phyloP scores from a whole-genome alignment of 2,888 invertebrate species.

The Andrena bicolor region DNA sequence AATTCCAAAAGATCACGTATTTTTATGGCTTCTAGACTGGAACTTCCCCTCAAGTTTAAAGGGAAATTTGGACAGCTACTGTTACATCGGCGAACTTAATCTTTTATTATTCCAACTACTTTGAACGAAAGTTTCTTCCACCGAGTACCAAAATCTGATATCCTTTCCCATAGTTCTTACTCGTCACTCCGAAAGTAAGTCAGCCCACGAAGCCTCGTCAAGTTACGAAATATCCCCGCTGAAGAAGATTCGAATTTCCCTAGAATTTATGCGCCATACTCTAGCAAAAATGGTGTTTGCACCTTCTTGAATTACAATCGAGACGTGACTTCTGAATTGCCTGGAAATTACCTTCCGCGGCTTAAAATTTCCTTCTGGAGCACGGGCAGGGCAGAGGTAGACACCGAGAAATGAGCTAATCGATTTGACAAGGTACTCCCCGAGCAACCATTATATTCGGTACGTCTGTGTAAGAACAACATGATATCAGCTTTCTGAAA shows the following conservation, averaged over 20 bases:
- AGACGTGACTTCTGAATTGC: not conserved
- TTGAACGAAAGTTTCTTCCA: conserved; percentile 1
- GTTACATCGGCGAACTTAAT: conserved; percentile 12
- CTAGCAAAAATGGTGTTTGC: too few relatives aligned
- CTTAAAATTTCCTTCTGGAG: conserved; percentile 18
- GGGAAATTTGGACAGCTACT: conserved; percentile 5
- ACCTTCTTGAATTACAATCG: too few relatives aligned
- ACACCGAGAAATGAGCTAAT: conserved; percentile 66
- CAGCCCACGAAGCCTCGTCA: not conserved
- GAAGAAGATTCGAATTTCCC: not conserved
- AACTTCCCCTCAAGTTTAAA: not conserved
- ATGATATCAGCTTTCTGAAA: conserved; percentile 76
- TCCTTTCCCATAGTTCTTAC: not conserved
- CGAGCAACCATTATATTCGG: conserved; percentile 79
- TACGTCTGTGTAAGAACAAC: conserved; percentile 77
- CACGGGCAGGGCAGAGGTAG: conserved; percentile 36
- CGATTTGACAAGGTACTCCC: conserved; percentile 76
- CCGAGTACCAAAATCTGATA: not conserved
- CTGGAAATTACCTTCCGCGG: not conserved
- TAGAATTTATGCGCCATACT: not conserved
- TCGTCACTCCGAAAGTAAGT: not conserved
- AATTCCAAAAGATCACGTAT: too few relatives aligned
- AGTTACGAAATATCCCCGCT: too few relatives aligned
- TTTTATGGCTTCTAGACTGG: too few relatives aligned
- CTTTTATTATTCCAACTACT: conserved; percentile 19